Evolutionary conservation across 1,140 invertebrate genomes (phyloP), one percentile per base, ranked within the genome.

Genomic region (Neodiprion virginianus): DNA sequence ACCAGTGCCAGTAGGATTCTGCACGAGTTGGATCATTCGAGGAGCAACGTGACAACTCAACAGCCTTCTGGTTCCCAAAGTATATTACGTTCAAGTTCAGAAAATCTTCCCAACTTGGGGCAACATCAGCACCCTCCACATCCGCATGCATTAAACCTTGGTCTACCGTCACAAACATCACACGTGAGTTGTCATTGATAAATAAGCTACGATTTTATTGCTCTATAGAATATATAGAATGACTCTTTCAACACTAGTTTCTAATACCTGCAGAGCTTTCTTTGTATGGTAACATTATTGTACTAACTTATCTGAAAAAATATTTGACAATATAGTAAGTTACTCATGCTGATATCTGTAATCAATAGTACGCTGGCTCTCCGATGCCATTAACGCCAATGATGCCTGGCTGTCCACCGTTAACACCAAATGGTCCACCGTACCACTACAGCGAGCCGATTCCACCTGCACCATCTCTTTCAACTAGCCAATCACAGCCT

Each of bases 11-110:
- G 80, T 69, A 85, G 95, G 83, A 95, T 97, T 82, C 89, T 97
- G 79, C 96, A 96, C 75, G 96, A 97, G 84, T 88, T 97, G 81
- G 96, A 97, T 84, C 95, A 96, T 85, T 92, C 93, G 77, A 90
- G 94, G 83, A 91, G 90, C 78, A 90, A 84, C 12, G 84, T 88
- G 68, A 87, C 87, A 69, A 87, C 86, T 69, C 88, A 89, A 72
- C 88, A 87, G 75, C 87, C 87, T 72, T 85, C 83, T n/a, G 81
- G 76, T 69, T 78, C 81, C 67, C 86, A 87, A 71, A 81, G 80
- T 74, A 83, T 88, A 65, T 78, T 89, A 71, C 80, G 85, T 72
- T 87, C 87, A 40, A 89, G 88, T 73, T 81, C 86, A 48, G 88
- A 89, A 76, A 89, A 88, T 77, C 85, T 89, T 47, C 78, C 84